Evolutionary conservation across 2,888 invertebrate species (phyloP), one percentile per base, ranked within the genome.

Genomic region (Portevinia maculata): DNA sequence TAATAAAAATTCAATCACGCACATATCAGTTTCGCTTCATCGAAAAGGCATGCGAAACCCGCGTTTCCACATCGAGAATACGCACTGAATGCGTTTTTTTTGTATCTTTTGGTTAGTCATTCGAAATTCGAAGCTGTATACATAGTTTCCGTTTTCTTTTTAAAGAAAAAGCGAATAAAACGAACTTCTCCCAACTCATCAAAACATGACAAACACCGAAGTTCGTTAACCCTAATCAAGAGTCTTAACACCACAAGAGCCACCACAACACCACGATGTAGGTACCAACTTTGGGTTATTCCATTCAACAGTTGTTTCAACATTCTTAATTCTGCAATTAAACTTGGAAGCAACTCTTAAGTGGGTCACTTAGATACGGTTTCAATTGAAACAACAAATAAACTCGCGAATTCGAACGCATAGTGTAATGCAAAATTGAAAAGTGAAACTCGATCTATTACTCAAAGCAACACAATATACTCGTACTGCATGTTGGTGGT

Each of bases 401-500:
- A 34, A 39, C n/a, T 39, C 13, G n/a, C 37, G 13, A 39, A 5
- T 44, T 28, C 34, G 32, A 30, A 59, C 55, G 30, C 37, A 24
- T 34, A 24, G 5, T 44, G 4, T 7, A 30, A 30, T 57, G 75
- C 46, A 59, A 48, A 76, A 71, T 34, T 76, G 81, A 81, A 52
- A 81, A 81, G 81, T 81, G 76, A 71, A 81, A 75, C 48, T 5
- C 37, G 62, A 79, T 79, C 74, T 34, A 32, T 9, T 21, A 34
- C 41, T 21, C 37, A 32, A 11, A 53, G 13, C 60, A 44, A 48
- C 48, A 71, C 17, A 8, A 3, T 48, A 6, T 30, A 30, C 4
- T 21, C 32, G 8, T 4, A n/a, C n/a, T 37, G 13, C 37, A 9
- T 1, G 53, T 21, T 60, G 41, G 28, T 48, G 24, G 24, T 37